A percentile compares a stretch with the other conserved stretches of the same genome.
Evolutionary conservation across 2,113 vertebrate species (phyloP).

Genomic region (Campylorhamphus procurvoides): DNA sequence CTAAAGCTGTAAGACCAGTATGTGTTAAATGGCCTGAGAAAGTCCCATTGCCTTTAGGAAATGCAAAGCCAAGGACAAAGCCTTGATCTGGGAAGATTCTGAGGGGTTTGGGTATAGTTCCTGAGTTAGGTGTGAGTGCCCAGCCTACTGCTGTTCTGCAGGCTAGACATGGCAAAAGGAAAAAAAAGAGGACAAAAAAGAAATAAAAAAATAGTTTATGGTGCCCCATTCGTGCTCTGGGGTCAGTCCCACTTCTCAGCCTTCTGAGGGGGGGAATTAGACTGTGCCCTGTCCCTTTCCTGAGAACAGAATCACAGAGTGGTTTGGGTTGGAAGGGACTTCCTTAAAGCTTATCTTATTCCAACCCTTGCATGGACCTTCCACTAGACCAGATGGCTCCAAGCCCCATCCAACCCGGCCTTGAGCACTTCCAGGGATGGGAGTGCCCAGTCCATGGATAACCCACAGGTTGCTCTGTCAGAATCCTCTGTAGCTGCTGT

Average conservation of each 20-base stretch:
- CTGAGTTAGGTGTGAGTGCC: neutral
- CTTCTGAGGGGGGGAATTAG: accelerated
- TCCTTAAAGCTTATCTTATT: neutral
- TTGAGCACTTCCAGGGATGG: accelerated
- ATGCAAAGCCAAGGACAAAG: neutral
- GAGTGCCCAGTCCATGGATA: neutral
- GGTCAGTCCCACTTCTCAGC: neutral
- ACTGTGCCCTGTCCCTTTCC: neutral
- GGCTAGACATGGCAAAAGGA: neutral
- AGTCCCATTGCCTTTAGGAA: neutral
- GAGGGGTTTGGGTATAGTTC: neutral
- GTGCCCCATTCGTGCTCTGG: neutral
- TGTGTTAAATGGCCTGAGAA: neutral
- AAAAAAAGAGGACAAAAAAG: neutral
- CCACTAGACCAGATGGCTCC: neutral
- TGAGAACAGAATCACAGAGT: neutral
- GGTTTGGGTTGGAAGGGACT: neutral
- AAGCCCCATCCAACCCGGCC: neutral
- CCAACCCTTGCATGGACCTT: neutral
- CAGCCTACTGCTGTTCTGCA: neutral
- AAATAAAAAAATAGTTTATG: neutral
- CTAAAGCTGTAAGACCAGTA: neutral
- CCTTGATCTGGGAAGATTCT: neutral
- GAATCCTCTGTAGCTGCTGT: neutral
- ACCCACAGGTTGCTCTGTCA: accelerated